Base-by-base conservation (phyloP, 2,113 vertebrate genomes). In the Saccopteryx leptura region DNA sequence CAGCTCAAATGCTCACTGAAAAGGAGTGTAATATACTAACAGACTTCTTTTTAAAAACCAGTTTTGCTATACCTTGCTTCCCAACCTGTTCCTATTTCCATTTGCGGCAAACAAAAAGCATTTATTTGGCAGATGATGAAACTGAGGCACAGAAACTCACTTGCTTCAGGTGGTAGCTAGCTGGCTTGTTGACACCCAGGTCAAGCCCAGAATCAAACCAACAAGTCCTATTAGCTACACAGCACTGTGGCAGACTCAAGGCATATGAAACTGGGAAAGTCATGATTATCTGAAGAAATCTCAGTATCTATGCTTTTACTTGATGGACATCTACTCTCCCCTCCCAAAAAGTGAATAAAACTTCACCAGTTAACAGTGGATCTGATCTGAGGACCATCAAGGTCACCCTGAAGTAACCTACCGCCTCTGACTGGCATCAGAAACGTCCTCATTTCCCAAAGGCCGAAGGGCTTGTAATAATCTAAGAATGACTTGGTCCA, bases 341-440 rank as follows among this genome's bases (percentile, higher is more conserved):
- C n/a, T 5, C 39, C 39, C 39, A 39, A 39, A 69, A 66, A 88
- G 12, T 61, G n/a, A 90, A 33, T 68, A 84, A 91, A 92, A 89
- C 46, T 28, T 88, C 60, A 52, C 75, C 10, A 80, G 61, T 63
- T 66, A 96, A 96, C 31, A 93, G 13, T 91, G 31, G 56, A 69
- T 86, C 48, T 94, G 85, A 71, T 31, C 50, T 83, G 19, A 95
- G 33, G 80, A 94, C 60, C 79, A 94, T 24, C 85, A 83, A 95
- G 75, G 97, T 96, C 72, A 97, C 76, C 74, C 87, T 80, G 60
- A 87, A 71, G 68, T 87, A 94, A 95, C 69, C 89, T 82, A 60
- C 10, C 83, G 58, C 71, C 26, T 91, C 39, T 76, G 56, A 58
- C 19, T 79, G 85, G 88, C 81, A 84, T 56, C 31, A 97, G 66